A percentile compares a stretch with the other conserved stretches of the same genome.
phyloP scores from a whole-genome alignment of 2,113 vertebrate genomes.

The Melanocharis versteri region DNA sequence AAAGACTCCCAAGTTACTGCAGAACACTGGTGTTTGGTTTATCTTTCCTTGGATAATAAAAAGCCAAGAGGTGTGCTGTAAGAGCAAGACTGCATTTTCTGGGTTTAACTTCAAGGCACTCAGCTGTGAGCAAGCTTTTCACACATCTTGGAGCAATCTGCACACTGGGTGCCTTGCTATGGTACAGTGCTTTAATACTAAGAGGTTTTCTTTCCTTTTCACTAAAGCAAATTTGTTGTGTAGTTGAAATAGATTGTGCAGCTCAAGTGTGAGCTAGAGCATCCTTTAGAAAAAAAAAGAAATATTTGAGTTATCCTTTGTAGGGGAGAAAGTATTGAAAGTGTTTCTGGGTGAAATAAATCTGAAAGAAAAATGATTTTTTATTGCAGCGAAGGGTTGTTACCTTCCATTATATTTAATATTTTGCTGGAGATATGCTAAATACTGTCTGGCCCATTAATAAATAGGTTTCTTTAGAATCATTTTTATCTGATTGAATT shows the following conservation, averaged over 20 bases:
- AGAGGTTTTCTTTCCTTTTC: slow-evolving; percentile 51
- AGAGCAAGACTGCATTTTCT: background rate
- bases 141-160: background rate
- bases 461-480: background rate
- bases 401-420: background rate
- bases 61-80: background rate
- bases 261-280: background rate
- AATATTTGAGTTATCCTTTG: background rate
- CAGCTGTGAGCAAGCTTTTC: slow-evolving; percentile 27
- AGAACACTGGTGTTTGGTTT: background rate
- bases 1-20: background rate
- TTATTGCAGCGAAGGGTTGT: background rate
- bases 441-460: background rate
- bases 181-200: slow-evolving; percentile 50
- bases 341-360: background rate
- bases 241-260: slow-evolving; percentile 1
- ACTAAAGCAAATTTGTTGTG: background rate
- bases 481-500: background rate
- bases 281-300: background rate
- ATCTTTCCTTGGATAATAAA: background rate
- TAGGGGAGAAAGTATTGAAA: background rate
- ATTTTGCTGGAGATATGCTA: background rate
- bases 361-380: background rate
- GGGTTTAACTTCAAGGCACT: background rate
- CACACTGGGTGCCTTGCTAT: slow-evolving; percentile 30